Percentiles rank a stretch among this genome's conserved stretches.
Conservation (phyloP, 2,797 vertebrate genomes). For the Peromyscus nudipes region DNA sequence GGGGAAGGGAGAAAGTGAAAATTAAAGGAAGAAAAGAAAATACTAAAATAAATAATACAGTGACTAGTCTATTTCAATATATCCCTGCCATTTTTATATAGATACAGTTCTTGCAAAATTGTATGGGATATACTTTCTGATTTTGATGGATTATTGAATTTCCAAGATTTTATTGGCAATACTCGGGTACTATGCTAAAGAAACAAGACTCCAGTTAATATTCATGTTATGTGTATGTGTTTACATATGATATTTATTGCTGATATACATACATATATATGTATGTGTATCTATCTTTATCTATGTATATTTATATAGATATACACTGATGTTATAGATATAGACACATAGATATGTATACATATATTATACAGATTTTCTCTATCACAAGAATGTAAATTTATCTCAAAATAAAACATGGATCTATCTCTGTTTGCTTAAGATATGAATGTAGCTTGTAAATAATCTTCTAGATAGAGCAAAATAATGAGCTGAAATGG, state of each 20-base stretch:
- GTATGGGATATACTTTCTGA: not conserved
- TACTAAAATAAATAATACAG: not conserved
- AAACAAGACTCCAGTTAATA: not conserved
- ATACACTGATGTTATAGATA: not conserved
- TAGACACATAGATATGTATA: accelerated
- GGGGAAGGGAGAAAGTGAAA: not conserved
- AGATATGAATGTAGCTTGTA: not conserved
- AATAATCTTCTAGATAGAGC: constrained; percentile 13
- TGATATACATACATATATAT: not conserved
- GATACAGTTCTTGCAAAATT: not conserved
- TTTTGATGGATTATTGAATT: not conserved
- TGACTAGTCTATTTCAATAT: too few relatives aligned
- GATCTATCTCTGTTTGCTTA: not conserved
- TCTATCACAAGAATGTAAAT: not conserved
- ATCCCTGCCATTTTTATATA: not conserved
- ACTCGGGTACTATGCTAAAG: constrained; percentile 31
- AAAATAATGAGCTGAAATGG: constrained; percentile 59
- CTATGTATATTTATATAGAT: not conserved
- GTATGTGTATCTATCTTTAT: too few relatives aligned
- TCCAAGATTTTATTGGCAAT: not conserved
- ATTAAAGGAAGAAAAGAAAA: not conserved
- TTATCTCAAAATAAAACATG: constrained; percentile 32
- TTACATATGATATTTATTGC: not conserved
- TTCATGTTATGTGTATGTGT: not conserved
- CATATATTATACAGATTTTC: not conserved